Conservation (phyloP, 2,888 invertebrate species). For the Pharmacophagus antenor region DNA sequence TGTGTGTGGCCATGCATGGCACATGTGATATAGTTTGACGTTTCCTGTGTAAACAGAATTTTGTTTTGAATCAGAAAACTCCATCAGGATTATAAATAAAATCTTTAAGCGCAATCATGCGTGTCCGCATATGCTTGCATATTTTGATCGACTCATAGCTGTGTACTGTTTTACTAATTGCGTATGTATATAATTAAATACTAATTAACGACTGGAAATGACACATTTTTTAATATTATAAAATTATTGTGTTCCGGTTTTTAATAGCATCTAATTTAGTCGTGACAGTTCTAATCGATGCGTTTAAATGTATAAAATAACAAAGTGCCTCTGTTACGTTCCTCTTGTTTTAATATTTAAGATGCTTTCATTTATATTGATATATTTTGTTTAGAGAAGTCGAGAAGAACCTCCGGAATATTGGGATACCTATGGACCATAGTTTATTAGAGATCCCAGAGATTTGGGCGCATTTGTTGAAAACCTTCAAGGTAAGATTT, state of each 20-base stretch:
- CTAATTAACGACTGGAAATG: too few species aligned
- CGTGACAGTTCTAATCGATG: too few species aligned
- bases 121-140: not conserved
- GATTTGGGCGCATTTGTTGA: slow-evolving; percentile 65
- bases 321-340: too few species aligned
- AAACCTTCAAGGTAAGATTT: slow-evolving; percentile 60
- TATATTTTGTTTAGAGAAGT: slow-evolving; percentile 53
- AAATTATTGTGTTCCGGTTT: too few species aligned
- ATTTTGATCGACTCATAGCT: not conserved
- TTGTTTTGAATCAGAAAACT: not conserved
- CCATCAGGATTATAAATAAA: not conserved
- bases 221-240: too few species aligned
- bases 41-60: not conserved
- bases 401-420: slow-evolving; percentile 58
- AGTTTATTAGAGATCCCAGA: slow-evolving; percentile 62
- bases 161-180: not conserved
- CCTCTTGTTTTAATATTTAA: not conserved
- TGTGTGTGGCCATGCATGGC: not conserved
- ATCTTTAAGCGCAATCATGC: not conserved
- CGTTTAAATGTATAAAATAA: too few species aligned
- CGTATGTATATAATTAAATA: too few species aligned
- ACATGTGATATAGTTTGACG: not conserved
- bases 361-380: too few species aligned
- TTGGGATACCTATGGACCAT: slow-evolving; percentile 65
- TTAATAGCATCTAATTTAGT: too few species aligned